A percentile compares a stretch with the other conserved stretches of the same genome.
Conservation (phyloP, 1,140 invertebrate genomes). For the Trissolcus basalis region DNA sequence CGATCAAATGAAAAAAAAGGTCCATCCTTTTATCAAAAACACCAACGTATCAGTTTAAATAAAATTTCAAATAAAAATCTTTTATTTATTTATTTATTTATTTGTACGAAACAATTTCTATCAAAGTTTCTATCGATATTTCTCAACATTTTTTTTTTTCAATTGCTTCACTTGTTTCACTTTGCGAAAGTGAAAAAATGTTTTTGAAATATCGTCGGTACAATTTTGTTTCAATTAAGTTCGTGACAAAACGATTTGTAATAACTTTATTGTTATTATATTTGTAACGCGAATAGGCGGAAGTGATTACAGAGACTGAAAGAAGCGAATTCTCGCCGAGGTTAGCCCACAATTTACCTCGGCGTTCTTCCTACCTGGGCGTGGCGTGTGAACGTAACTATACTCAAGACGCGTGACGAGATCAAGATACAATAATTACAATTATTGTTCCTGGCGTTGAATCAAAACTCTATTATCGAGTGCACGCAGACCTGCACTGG, state of each 20-base stretch:
- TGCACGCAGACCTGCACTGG: slow-evolving; percentile 22
- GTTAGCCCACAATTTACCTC: slow-evolving; percentile 53
- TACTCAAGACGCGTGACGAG: slow-evolving; percentile 56
- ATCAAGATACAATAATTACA: slow-evolving; percentile 62
- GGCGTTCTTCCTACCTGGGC: slow-evolving; percentile 56
- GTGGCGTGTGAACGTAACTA: slow-evolving; percentile 60
- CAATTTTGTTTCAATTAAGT: neutral
- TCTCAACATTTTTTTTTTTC: no score
- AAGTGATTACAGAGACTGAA: slow-evolving; percentile 54
- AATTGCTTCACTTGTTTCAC: no score
- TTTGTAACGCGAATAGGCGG: slow-evolving; percentile 49
- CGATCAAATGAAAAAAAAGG: slow-evolving; percentile 18
- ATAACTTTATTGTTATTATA: slow-evolving; percentile 37
- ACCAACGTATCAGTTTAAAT: no score
- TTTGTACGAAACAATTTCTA: slow-evolving; percentile 14
- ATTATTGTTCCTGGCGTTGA: slow-evolving; percentile 54
- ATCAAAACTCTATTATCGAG: slow-evolving; percentile 51
- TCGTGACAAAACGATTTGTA: neutral
- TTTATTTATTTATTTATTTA: no score
- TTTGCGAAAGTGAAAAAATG: neutral
- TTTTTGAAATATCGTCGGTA: neutral
- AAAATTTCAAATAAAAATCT: no score
- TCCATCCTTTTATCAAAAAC: no score
- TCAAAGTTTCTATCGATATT: neutral
- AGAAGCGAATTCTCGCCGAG: slow-evolving; percentile 54